Base-by-base conservation (phyloP, 2,113 vertebrate genomes). In the Gyps fulvus region DNA sequence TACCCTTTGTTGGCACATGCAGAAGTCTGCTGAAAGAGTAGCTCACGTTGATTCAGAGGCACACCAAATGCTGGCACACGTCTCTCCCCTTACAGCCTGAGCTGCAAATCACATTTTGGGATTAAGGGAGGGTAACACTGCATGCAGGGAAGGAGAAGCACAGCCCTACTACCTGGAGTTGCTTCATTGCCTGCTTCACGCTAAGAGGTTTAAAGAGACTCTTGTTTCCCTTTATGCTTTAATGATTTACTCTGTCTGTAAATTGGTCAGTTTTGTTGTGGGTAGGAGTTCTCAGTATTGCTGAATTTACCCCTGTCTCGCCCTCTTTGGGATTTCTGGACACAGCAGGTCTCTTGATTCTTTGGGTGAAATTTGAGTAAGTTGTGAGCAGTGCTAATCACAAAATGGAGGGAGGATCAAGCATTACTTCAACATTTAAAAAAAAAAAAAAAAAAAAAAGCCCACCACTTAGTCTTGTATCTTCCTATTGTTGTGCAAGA, bases 251-350 rank as follows among this genome's bases (percentile, higher is more conserved):
- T 15, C 23, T 45, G 16, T 16, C 42, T 47, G 47, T 38, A 52
- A 29, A 32, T 43, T 6, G 19, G 12, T 70, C 5, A 1, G 38
- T 49, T 66, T 34, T n/a, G 27, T 21, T 67, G 67, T 52, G 61
- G 43, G 36, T 36, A 32, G 19, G 23, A 63, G 43, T 12, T 45
- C 70, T 58, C 62, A 59, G 63, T 49, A 67, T 4, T 40, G 47
- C 78, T 34, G 34, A 42, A 55, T 66, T 74, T 62, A 49, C 21
- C n/a, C 21, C 0, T 0, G 11, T 36, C 49, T 81, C 8, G 1
- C 43, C 20, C 13, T 61, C 17, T 58, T 25, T 11, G 62, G 19
- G 12, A 22, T 27, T 29, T 67, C 42, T 73, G 65, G 36, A 34
- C 42, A 32, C 14, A 62, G 20, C 14, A 36, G 20, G 17, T 59